These are phyloP conservation scores for Micronisus gabar DNA, from an alignment of 2,113 vertebrate genomes.

Conservation along the genomic window DNA sequence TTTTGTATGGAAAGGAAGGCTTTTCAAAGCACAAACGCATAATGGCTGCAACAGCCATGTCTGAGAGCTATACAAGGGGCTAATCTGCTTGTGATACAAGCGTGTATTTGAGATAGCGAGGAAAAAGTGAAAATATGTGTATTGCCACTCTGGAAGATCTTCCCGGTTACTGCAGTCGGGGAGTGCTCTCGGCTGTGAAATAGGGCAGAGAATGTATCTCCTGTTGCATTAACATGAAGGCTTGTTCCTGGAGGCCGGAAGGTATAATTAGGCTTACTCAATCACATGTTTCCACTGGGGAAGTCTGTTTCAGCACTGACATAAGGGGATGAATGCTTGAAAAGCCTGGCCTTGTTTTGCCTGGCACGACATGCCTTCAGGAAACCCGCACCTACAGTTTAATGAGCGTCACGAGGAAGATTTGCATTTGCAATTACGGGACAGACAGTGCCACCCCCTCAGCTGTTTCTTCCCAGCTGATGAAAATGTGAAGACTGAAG, in stretches of 20 bases:
- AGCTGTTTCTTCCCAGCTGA: neutral
- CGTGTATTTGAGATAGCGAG: neutral
- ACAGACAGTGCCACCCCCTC: neutral
- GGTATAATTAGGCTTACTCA: constrained; percentile 20
- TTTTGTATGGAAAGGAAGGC: neutral
- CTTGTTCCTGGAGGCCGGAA: constrained; percentile 20
- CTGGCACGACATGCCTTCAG: neutral
- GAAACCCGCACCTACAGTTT: neutral
- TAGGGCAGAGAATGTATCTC: neutral
- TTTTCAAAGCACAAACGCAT: neutral
- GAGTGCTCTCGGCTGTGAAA: neutral
- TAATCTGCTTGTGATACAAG: neutral
- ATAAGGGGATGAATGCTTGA: neutral
- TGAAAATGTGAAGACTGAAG: neutral
- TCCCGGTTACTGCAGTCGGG: neutral
- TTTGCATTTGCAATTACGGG: neutral
- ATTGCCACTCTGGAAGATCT: accelerated
- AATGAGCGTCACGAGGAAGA: neutral
- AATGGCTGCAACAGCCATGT: neutral
- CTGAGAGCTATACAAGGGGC: accelerated
- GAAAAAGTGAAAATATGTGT: neutral
- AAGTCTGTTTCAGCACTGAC: neutral
- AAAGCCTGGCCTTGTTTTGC: constrained; percentile 26
- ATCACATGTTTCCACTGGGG: neutral
- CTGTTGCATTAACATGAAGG: neutral